Conservation (phyloP, 2,113 vertebrate genomes). For the Trochalopteron elliotii region DNA sequence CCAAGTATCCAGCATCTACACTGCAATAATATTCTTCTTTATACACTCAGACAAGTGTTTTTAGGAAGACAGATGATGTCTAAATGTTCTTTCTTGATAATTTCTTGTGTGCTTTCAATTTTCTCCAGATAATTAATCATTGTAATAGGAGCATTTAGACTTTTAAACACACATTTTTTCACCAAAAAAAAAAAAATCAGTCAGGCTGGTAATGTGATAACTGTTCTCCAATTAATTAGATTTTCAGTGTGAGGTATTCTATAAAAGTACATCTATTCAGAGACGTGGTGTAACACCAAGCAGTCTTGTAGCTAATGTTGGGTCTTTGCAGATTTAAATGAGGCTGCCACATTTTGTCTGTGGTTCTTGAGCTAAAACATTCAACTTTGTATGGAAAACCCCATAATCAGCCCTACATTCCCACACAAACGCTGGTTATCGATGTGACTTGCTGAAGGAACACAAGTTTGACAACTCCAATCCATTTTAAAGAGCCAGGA, state of each 20-base stretch:
- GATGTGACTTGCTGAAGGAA: accelerated
- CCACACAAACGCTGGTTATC: accelerated
- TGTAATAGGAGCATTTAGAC: slow-evolving; percentile 43
- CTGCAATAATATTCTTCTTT: slow-evolving; percentile 20
- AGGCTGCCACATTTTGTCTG: neutral
- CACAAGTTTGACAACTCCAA: neutral
- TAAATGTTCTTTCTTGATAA: slow-evolving; percentile 50
- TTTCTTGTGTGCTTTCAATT: slow-evolving; percentile 51
- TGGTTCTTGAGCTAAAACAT: neutral
- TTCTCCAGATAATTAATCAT: slow-evolving; percentile 49
- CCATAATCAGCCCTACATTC: neutral
- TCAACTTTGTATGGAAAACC: neutral
- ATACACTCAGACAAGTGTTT: slow-evolving; percentile 23
- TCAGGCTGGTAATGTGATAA: slow-evolving; percentile 29
- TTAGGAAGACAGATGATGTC: slow-evolving; percentile 37
- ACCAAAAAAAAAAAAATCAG: neutral
- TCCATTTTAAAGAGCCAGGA: neutral
- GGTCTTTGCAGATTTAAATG: neutral
- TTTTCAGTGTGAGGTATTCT: slow-evolving; percentile 26
- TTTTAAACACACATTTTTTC: slow-evolving; percentile 50
- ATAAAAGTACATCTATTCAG: neutral
- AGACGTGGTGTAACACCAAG: neutral
- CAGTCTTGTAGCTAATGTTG: neutral
- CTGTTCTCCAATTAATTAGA: slow-evolving; percentile 34
- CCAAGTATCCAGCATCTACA: neutral